These are phyloP conservation scores for Archegozetes longisetosus DNA, from an alignment of 1,140 invertebrate genomes.

Conservation along the genomic window DNA sequence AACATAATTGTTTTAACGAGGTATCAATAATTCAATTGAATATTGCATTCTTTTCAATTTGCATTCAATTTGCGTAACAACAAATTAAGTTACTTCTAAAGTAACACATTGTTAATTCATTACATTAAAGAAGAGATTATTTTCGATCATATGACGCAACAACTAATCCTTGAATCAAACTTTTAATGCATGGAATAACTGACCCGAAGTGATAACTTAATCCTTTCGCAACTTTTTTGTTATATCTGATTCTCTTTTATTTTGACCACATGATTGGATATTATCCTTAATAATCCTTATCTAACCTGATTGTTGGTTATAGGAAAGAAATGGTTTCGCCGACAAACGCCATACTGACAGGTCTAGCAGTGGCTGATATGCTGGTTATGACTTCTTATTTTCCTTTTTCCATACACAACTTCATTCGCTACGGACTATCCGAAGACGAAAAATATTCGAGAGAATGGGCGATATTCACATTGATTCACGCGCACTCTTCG, in stretches of 20 bases:
- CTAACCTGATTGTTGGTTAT: too few relatives aligned
- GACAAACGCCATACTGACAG: conserved; percentile 67
- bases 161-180: too few relatives aligned
- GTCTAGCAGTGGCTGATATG: conserved; percentile 63
- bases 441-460: conserved; percentile 19
- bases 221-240: too few relatives aligned
- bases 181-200: too few relatives aligned
- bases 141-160: background rate
- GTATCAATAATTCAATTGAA: background rate
- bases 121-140: background rate
- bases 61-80: background rate
- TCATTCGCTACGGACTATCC: conserved; percentile 31
- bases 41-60: background rate
- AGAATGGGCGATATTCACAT: conserved; percentile 20
- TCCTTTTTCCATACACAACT: conserved; percentile 58
- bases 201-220: too few relatives aligned
- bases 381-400: conserved; percentile 74
- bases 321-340: conserved; percentile 61
- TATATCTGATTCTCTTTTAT: too few relatives aligned
- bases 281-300: too few relatives aligned
- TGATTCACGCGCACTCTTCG: conserved; percentile 45
- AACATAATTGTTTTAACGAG: conserved; percentile 70
- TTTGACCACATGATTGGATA: too few relatives aligned
- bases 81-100: background rate
- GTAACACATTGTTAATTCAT: background rate